Base-by-base conservation (phyloP, 1,140 invertebrate species). In the Drosophila kikkawai region DNA sequence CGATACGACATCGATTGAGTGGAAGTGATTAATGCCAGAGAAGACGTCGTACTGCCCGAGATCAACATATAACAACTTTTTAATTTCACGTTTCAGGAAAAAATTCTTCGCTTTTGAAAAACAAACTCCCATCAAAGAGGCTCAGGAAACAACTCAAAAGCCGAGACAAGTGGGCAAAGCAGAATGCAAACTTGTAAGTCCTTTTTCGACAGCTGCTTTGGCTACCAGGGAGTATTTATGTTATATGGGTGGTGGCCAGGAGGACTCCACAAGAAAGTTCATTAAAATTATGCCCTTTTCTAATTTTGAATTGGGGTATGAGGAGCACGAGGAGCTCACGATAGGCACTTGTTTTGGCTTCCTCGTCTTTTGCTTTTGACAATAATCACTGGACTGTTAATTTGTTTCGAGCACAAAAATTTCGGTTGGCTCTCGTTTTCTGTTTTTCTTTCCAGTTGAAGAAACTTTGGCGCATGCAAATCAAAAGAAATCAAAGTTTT, bases 241-340 rank as follows among this genome's bases (percentile, higher is more conserved):
- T 65, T 50, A 48, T 66, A 50, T 57, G 47, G 29, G 56, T 29
- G 55, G 57, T 50, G 36, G 37, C 59, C 75, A 69, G 44, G 71
- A 69, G 44, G 71, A 68, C 80, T 71, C 48, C 60, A 59, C 51
- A 80, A 82, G 66, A 90, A 90, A 90, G 85, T 90, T 90, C 85
- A 90, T 90, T 90, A 90, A 91, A 90, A 90, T 90, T 90, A 91
- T 90, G 86, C 86, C 86, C 85, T 90, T 85, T 87, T 87, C 85
- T 88, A 88, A 88, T 88, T 88, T 57, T 83, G 71, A 80, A 79
- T 77, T 75, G 82, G 39, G 9, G 48, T 26, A 32, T 2, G 39
- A n/a, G 44, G 55, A 17, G 57, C 45, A 60, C 44, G 58, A 36
- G 45, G 42, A 65, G 47, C 29, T 45, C 45, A 76, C 80, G 79